Evolutionary conservation across 2,888 invertebrate genomes (phyloP).

Genomic region (Drosophila falleni): DNA sequence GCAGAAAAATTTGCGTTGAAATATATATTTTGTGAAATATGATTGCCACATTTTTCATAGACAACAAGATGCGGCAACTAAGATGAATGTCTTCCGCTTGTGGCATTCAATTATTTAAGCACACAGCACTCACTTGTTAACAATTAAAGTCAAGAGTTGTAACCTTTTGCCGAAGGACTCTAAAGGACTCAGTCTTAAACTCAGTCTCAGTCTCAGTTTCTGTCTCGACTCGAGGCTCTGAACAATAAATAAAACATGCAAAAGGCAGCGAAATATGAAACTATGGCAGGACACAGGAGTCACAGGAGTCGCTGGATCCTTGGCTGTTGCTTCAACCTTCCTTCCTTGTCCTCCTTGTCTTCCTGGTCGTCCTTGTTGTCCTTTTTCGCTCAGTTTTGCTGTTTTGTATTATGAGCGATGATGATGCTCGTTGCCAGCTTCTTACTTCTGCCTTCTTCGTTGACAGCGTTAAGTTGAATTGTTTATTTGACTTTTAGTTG

Average conservation of each 20-base stretch:
- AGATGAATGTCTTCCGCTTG: constrained; percentile 41
- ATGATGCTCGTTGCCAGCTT: constrained; percentile 48
- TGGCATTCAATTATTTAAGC: constrained; percentile 72
- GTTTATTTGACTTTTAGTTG: constrained; percentile 82
- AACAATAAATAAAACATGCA: constrained; percentile 75
- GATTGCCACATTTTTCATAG: constrained; percentile 58
- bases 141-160: constrained; percentile 78
- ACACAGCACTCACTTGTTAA: constrained; percentile 71
- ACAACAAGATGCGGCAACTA: constrained; percentile 26
- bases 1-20: constrained; percentile 21
- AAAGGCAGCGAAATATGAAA: constrained; percentile 72
- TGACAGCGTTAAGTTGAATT: constrained; percentile 80
- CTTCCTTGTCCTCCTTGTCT: background rate
- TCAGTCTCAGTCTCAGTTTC: background rate
- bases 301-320: constrained; percentile 1
- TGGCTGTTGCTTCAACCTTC: constrained; percentile 9
- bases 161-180: constrained; percentile 60
- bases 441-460: constrained; percentile 46
- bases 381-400: constrained; percentile 25
- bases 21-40: constrained; percentile 58
- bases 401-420: constrained; percentile 64
- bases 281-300: constrained; percentile 49
- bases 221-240: constrained; percentile 28
- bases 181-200: constrained; percentile 26
- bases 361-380: constrained; percentile 32